These are phyloP conservation scores for Nycticryphes semicollaris DNA, from an alignment of 2,113 vertebrate genomes.

Conservation along the genomic window DNA sequence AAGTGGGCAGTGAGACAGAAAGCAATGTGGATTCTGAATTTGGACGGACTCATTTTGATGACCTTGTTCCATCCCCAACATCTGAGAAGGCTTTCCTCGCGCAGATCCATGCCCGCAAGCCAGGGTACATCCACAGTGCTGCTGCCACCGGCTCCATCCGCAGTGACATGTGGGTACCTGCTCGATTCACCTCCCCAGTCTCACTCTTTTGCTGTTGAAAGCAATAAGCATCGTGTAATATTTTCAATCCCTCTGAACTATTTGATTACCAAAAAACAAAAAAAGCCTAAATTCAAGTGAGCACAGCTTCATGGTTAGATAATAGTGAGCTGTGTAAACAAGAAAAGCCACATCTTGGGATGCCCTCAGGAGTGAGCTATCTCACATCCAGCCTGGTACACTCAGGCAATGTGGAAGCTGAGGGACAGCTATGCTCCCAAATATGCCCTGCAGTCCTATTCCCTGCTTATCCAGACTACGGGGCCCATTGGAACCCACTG, in stretches of 20 bases:
- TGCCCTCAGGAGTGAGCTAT: not conserved
- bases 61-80: constrained; percentile 83
- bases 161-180: constrained; percentile 75
- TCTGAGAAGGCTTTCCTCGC: constrained; percentile 89
- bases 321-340: not conserved
- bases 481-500: not conserved
- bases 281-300: not conserved
- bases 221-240: not conserved
- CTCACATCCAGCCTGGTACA: not conserved
- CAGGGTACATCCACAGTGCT: constrained; percentile 75
- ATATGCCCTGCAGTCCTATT: not conserved
- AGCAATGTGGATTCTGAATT: constrained; percentile 90
- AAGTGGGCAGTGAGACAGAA: constrained; percentile 90
- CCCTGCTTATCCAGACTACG: not conserved
- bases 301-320: not conserved
- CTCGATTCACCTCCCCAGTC: not conserved
- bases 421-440: not conserved
- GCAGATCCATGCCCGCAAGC: constrained; percentile 82
- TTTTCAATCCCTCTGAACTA: not conserved
- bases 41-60: constrained; percentile 83
- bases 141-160: constrained; percentile 70
- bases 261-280: not conserved
- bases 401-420: not conserved
- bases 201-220: not conserved
- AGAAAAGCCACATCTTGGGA: not conserved